Percentiles rank a stretch among this genome's conserved stretches.
These are phyloP conservation scores for Neotragus moschatus DNA, from an alignment of 2,113 vertebrate species.

Conservation along the genomic window DNA sequence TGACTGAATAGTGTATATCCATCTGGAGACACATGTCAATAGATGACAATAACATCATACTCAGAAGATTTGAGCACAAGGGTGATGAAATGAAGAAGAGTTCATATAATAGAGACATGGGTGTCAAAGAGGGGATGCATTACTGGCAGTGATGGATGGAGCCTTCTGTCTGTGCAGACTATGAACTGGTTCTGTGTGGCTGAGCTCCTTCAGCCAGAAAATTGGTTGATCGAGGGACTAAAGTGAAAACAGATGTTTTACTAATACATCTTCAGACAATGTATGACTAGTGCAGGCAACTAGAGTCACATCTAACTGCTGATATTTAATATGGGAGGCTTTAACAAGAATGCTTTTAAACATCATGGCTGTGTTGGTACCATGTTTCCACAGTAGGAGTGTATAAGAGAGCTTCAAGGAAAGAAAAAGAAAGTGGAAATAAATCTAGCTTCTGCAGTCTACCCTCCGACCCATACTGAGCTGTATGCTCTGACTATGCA, in stretches of 20 bases:
- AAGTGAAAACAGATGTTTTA: not conserved
- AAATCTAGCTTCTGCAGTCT: not conserved
- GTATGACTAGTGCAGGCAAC: not conserved
- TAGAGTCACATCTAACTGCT: not conserved
- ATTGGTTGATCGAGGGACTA: not conserved
- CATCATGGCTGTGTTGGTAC: not conserved
- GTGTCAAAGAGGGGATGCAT: not conserved
- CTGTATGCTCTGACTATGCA: not conserved
- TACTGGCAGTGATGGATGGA: not conserved
- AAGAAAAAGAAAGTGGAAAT: not conserved
- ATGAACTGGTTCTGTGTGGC: not conserved
- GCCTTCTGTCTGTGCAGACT: not conserved
- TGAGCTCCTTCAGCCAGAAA: not conserved
- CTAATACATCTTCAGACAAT: not conserved
- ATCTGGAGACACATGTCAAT: not conserved
- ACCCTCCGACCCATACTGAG: not conserved
- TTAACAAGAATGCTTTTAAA: not conserved
- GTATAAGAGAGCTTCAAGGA: not conserved
- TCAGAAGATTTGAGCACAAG: not conserved
- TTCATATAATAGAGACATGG: not conserved
- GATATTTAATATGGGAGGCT: not conserved
- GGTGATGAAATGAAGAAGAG: not conserved
- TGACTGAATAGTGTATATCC: accelerated
- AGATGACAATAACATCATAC: not conserved
- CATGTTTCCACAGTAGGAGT: not conserved